A percentile compares a stretch with the other conserved stretches of the same genome.
Conservation (phyloP, 2,797 vertebrate genomes). For the Agapornis canus region DNA sequence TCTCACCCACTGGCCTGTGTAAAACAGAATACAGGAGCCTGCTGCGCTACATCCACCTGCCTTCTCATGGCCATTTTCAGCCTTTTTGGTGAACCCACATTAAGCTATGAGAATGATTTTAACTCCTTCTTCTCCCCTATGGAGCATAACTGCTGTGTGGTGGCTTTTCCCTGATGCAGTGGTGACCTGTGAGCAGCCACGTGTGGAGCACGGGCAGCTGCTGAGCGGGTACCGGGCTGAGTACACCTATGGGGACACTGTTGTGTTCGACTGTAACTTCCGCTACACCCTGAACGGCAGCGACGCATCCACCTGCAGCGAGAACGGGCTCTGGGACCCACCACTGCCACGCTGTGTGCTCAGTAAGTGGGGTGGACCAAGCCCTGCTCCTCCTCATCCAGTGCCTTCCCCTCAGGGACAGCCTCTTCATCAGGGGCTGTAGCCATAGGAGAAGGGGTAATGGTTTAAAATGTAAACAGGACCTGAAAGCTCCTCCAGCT, state of each 20-base stretch:
- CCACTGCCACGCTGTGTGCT: not conserved
- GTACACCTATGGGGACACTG: not conserved
- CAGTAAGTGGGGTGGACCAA: not conserved
- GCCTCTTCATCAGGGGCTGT: not conserved
- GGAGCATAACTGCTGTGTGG: not conserved
- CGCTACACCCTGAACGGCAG: not conserved
- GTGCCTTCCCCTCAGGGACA: not conserved
- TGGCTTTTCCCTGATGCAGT: not conserved
- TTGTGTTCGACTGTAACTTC: not conserved
- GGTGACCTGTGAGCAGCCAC: not conserved
- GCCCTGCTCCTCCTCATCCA: not conserved
- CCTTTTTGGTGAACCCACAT: fast-evolving
- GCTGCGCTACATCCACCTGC: not conserved
- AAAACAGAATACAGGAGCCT: not conserved
- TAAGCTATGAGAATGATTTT: fast-evolving
- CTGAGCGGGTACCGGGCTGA: fast-evolving
- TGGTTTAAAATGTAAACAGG: not conserved
- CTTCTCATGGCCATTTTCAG: fast-evolving
- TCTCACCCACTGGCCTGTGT: not conserved
- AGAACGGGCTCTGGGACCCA: not conserved
- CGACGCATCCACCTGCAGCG: fast-evolving
- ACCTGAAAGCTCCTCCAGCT: no score
- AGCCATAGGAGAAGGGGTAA: not conserved
- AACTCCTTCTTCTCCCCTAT: fast-evolving
- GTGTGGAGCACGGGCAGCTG: not conserved